Evolutionary conservation across 1,140 invertebrate species (phyloP), one percentile per base, ranked within the genome.

Genomic region (Caenorhabditis remanei): DNA sequence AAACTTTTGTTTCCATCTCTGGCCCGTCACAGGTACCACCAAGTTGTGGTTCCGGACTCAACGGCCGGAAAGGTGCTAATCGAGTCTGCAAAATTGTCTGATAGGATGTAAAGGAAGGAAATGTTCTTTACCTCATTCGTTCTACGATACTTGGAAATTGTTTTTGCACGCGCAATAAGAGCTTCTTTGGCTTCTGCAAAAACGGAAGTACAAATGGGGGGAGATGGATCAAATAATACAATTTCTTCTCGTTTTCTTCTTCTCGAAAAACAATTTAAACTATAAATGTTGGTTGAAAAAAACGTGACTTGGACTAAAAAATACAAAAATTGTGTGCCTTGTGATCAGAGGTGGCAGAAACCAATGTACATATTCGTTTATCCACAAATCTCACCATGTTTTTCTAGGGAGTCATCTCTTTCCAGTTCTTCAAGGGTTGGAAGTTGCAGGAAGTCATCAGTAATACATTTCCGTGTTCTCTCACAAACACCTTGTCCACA

Each of bases 401-500:
- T 79, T 16, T 79, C 71, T 5, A 79, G 46, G 5, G 71, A 79
- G 41, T 79, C 71, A 50, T 79, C 71, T 79, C 71, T 48, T 50
- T 79, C 71, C 11, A 79, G n/a, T n/a, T 79, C 71, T 50, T 79
- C 71, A 4, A 79, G 14, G 1, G 86, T 88, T 8, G 87, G 87
- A 46, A 88, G 53, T 43, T 85, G 63, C 40, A 88, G 53, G 24
- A 88, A 67, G 14, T 88, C 87, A 46, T 88, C 87, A 40, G 87
- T 88, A 14, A 88, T 75, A 67, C 87, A 88, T 50, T 86, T 89
- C n/a, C 88, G 13, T 1, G 40, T 79, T 41, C 88, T 41, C 41
- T 85, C 84, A 41, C 88, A 89, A 19, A 88, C 87, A 32, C 88
- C 88, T 53, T 50, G 65, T 32, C 88, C 88, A 75, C 88, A 89